Conservation (phyloP, 2,113 vertebrate genomes). For the Pagrus major region DNA sequence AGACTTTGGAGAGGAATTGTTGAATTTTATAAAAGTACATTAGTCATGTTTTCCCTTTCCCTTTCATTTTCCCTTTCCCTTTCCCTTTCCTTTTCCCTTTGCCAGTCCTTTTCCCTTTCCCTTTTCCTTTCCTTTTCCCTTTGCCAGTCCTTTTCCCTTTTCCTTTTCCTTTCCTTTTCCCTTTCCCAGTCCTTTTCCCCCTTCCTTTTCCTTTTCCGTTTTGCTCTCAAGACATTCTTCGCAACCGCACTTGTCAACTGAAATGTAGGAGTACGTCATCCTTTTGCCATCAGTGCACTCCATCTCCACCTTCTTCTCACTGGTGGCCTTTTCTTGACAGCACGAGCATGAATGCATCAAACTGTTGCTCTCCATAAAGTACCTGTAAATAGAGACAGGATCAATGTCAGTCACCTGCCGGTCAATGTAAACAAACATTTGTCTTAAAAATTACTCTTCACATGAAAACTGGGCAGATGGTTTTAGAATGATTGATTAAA, state of each 20-base stretch:
- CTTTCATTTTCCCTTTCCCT: no score
- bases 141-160: no score
- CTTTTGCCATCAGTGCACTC: constrained; percentile 56
- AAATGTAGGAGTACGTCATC: constrained; percentile 67
- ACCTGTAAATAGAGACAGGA: constrained; percentile 68
- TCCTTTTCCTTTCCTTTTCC: no score
- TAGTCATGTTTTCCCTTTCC: not conserved
- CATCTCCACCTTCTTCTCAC: constrained; percentile 74
- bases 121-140: no score
- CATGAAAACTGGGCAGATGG: not conserved
- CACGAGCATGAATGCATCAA: constrained; percentile 82
- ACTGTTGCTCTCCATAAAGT: constrained; percentile 67
- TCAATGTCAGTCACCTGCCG: not conserved
- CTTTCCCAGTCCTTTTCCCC: no score
- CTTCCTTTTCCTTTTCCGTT: no score
- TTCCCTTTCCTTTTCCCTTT: no score
- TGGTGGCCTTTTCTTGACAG: constrained; percentile 79
- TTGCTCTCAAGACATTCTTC: constrained; percentile 62
- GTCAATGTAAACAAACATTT: not conserved
- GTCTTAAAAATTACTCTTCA: not conserved
- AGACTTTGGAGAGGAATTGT: constrained; percentile 3
- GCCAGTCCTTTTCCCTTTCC: no score
- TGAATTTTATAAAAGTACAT: not conserved
- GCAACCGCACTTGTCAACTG: constrained; percentile 81
- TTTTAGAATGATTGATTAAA: not conserved